phyloP scores from a whole-genome alignment of 2,113 vertebrate species.

The Cynoglossus semilaevis region DNA sequence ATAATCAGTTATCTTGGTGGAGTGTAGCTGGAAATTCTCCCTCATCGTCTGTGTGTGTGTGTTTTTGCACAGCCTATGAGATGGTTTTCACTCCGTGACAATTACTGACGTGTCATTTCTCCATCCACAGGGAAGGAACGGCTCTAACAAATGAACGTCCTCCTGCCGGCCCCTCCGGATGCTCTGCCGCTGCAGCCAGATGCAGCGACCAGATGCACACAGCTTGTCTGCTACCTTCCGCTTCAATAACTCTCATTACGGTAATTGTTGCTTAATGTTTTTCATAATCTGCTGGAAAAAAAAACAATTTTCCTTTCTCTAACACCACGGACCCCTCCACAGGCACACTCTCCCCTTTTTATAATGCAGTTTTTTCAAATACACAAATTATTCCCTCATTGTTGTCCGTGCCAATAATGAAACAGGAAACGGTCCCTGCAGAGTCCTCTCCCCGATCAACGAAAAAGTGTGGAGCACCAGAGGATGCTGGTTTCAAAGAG shows the following conservation, averaged over 20 bases:
- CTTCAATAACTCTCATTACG: constrained; percentile 86
- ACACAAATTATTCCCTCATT: constrained; percentile 23
- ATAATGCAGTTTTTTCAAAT: constrained; percentile 38
- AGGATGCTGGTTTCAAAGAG: constrained; percentile 46
- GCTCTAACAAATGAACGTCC: constrained; percentile 60
- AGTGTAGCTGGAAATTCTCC: neutral
- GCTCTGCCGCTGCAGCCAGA: constrained; percentile 77
- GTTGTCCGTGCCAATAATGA: constrained; percentile 55
- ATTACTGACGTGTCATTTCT: constrained; percentile 50
- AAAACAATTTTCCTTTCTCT: constrained; percentile 74
- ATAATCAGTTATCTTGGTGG: neutral
- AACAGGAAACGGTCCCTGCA: constrained; percentile 60
- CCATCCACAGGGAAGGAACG: constrained; percentile 50
- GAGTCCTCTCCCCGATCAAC: constrained; percentile 60
- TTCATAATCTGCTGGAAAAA: constrained; percentile 79
- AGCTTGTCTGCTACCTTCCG: constrained; percentile 81
- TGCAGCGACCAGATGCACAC: constrained; percentile 84
- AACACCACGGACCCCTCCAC: constrained; percentile 63
- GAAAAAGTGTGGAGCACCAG: constrained; percentile 60
- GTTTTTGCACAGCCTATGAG: constrained; percentile 38
- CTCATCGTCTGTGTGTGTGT: constrained; percentile 33
- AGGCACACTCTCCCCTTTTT: constrained; percentile 53
- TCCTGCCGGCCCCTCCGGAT: constrained; percentile 41
- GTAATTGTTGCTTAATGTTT: constrained; percentile 85
- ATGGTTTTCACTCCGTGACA: constrained; percentile 50